Conservation (phyloP, 2,797 vertebrate species). For the Scolopax bukidnonensis region DNA sequence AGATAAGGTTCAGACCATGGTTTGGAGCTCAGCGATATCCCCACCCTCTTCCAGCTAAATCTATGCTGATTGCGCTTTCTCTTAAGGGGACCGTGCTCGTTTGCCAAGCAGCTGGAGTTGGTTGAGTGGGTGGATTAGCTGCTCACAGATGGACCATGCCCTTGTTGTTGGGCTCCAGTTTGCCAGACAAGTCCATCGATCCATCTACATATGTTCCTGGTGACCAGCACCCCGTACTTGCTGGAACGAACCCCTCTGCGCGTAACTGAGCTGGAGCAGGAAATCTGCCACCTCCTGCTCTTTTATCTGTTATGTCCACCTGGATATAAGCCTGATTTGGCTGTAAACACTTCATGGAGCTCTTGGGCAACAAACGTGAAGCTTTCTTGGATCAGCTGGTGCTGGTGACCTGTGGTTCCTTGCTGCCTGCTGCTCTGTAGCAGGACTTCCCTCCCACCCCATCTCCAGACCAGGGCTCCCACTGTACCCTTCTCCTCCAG, state of each 20-base stretch:
- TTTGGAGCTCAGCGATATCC: constrained; percentile 50
- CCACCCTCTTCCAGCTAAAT: constrained; percentile 57
- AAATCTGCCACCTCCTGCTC: background rate
- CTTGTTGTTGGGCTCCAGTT: background rate
- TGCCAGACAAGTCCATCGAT: constrained; percentile 5
- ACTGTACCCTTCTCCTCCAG: fast-evolving
- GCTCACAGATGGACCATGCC: background rate
- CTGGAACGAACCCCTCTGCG: background rate
- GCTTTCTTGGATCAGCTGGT: background rate
- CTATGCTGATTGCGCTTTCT: constrained; percentile 10
- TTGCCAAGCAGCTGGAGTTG: background rate
- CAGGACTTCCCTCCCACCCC: background rate
- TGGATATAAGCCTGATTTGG: background rate
- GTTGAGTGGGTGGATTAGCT: constrained; percentile 16
- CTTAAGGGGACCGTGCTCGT: constrained; percentile 33
- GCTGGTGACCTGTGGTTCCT: fast-evolving
- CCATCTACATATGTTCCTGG: background rate
- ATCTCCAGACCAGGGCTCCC: background rate
- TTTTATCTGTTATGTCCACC: background rate
- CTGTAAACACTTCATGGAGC: background rate
- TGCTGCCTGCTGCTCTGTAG: background rate
- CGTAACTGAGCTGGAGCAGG: background rate
- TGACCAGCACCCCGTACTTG: background rate
- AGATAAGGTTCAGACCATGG: constrained; percentile 54
- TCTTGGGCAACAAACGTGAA: background rate